These are phyloP conservation scores for Podarcis raffonei DNA, from an alignment of 2,113 vertebrate genomes.

Conservation along the genomic window DNA sequence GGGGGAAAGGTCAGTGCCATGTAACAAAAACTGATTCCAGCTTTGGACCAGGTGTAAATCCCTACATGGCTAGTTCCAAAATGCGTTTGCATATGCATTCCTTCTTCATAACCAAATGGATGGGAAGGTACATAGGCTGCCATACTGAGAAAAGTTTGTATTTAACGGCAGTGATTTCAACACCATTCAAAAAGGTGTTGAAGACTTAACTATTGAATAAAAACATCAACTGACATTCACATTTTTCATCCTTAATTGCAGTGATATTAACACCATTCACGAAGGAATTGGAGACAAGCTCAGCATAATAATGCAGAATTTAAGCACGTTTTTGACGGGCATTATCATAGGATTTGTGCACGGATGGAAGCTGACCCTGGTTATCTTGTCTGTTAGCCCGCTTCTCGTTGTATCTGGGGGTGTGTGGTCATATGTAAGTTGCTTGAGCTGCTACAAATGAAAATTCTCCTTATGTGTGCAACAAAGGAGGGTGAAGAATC, in stretches of 20 bases:
- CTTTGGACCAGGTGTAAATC: background rate
- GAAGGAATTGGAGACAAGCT: constrained; percentile 80
- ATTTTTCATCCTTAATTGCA: constrained; percentile 56
- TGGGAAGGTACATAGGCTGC: background rate
- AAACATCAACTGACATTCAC: background rate
- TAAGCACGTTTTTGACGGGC: constrained; percentile 71
- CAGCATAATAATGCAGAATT: constrained; percentile 72
- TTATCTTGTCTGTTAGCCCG: constrained; percentile 77
- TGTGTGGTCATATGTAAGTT: constrained; percentile 75
- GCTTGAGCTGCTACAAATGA: background rate
- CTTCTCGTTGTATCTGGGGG: constrained; percentile 72
- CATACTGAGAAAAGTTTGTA: background rate
- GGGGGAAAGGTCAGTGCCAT: background rate
- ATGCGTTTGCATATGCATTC: background rate
- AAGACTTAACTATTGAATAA: background rate
- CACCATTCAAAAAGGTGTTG: no score
- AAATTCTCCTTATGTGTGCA: background rate
- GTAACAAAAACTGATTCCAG: background rate
- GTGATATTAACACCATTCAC: constrained; percentile 80
- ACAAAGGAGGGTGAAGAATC: background rate
- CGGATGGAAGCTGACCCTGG: constrained; percentile 81
- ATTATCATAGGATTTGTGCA: constrained; percentile 77
- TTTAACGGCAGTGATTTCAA: no score
- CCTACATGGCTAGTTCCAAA: background rate
- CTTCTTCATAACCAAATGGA: background rate